Percentiles rank a stretch among this genome's conserved stretches.
These are phyloP conservation scores for Heteromormyrus szaboi DNA, from an alignment of 2,797 vertebrate genomes.

Conservation along the genomic window DNA sequence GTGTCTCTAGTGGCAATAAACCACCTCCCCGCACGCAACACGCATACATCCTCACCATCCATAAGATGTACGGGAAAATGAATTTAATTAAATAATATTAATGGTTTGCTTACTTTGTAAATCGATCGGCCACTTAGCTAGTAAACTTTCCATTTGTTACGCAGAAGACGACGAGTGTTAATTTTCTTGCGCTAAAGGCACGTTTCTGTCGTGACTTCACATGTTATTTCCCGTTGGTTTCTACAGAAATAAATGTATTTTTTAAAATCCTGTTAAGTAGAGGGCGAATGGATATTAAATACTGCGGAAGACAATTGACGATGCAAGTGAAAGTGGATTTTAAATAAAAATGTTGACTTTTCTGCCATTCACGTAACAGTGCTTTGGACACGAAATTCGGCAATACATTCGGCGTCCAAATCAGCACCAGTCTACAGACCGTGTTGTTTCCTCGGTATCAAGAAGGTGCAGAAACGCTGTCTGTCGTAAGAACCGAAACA, in stretches of 20 bases:
- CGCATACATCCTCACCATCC: not conserved
- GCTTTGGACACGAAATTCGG: not conserved
- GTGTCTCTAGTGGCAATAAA: not conserved
- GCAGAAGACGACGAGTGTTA: not conserved
- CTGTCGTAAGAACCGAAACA: not conserved
- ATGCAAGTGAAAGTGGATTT: not conserved
- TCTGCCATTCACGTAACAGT: not conserved
- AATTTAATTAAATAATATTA: not conserved
- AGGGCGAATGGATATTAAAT: not conserved
- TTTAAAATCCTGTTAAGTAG: not conserved
- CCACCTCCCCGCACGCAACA: not conserved
- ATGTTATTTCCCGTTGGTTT: not conserved
- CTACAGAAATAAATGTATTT: not conserved
- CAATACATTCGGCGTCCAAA: constrained; percentile 25
- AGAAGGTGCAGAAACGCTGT: constrained; percentile 17
- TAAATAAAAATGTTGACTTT: not conserved
- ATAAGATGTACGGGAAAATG: not conserved
- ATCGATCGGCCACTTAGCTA: not conserved
- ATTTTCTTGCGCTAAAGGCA: not conserved
- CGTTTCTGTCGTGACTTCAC: not conserved
- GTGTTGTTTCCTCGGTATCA: constrained; percentile 50
- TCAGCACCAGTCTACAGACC: constrained; percentile 30
- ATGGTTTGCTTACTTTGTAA: not conserved
- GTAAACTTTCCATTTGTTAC: not conserved
- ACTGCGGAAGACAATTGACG: not conserved